A percentile compares a stretch with the other conserved stretches of the same genome.
Evolutionary conservation across 2,888 invertebrate species (phyloP).

Genomic region (Leptura quadrifasciata): DNA sequence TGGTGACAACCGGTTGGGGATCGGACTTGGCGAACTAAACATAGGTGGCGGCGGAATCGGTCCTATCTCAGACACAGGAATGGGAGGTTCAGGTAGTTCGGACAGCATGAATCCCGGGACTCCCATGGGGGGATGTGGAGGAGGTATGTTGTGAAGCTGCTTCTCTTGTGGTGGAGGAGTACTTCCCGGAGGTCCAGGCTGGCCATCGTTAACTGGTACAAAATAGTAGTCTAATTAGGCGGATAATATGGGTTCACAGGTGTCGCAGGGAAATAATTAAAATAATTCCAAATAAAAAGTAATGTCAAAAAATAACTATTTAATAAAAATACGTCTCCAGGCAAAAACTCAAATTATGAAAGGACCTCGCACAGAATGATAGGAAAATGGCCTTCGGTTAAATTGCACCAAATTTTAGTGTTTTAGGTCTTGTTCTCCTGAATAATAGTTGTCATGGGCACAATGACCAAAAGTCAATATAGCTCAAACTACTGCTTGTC

Average conservation of each 20-base stretch:
- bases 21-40: conserved; percentile 93
- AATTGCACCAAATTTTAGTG: no score
- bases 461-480: no score
- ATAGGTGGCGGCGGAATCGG: conserved; percentile 91
- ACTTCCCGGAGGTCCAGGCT: conserved; percentile 71
- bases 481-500: no score
- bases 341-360: background rate
- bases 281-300: conserved; percentile 25
- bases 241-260: background rate
- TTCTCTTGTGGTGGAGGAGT: conserved; percentile 72
- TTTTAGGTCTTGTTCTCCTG: no score
- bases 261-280: conserved; percentile 1
- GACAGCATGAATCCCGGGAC: conserved; percentile 80
- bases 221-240: conserved; percentile 13
- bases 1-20: conserved; percentile 73
- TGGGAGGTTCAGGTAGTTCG: conserved; percentile 93
- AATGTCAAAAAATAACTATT: no score
- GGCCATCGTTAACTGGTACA: conserved; percentile 77
- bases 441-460: no score
- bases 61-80: conserved; percentile 93
- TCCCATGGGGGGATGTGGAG: conserved; percentile 51
- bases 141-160: conserved; percentile 67
- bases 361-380: no score
- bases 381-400: no score
- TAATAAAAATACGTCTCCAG: no score